Conservation (phyloP, 23 tunicate species). For the Phallusia fumigata region DNA sequence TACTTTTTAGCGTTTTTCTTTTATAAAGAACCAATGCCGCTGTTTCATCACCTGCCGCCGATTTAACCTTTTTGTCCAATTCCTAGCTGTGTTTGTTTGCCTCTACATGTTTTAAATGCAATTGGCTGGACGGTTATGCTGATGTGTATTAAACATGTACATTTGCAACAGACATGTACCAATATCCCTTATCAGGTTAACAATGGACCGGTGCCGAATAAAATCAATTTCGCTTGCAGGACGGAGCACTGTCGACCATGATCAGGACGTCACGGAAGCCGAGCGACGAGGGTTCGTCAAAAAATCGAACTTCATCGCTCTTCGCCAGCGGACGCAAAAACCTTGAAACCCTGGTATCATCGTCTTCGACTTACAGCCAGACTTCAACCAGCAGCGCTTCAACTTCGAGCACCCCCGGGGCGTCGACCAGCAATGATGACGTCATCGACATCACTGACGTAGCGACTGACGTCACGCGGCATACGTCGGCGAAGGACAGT, state of each 20-base stretch:
- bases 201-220: no score
- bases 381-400: background rate
- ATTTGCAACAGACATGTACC: no score
- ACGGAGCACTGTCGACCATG: conserved; percentile 22
- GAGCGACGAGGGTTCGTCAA: background rate
- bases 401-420: background rate
- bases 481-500: conserved; percentile 19
- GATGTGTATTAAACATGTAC: no score
- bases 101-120: no score
- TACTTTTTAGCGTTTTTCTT: no score
- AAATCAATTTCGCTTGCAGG: background rate
- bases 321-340: conserved; percentile 11
- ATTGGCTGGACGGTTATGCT: no score
- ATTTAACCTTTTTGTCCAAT: no score
- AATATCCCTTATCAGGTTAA: no score
- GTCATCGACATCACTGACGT: conserved; percentile 24
- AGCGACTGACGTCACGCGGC: background rate
- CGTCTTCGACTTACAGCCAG: background rate
- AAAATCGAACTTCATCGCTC: background rate
- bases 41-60: no score
- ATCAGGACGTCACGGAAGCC: conserved; percentile 9
- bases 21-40: no score
- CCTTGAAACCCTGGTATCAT: conserved; percentile 22
- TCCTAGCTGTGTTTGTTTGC: no score
- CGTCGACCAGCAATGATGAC: background rate